phyloP scores from a whole-genome alignment of 2,113 vertebrate genomes.

The Ceuthmochares aereus region DNA sequence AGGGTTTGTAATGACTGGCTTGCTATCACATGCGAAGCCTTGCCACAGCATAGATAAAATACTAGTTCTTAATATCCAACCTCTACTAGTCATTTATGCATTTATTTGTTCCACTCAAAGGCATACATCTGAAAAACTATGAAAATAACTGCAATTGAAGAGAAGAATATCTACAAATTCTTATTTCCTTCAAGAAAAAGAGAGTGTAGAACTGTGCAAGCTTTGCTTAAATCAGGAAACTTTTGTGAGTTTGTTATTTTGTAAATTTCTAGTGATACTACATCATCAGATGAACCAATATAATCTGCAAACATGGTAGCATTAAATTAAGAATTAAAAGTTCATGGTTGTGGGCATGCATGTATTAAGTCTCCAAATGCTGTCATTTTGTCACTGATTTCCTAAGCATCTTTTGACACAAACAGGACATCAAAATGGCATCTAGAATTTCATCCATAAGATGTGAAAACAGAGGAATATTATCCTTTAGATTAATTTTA shows the following conservation, averaged over 20 bases:
- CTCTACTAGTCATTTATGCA: not conserved
- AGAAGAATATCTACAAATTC: not conserved
- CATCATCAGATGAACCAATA: not conserved
- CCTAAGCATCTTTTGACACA: not conserved
- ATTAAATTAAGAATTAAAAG: not conserved
- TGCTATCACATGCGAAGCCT: not conserved
- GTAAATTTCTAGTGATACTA: not conserved
- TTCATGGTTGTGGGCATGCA: not conserved
- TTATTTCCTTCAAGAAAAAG: not conserved
- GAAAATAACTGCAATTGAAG: not conserved
- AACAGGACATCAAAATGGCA: not conserved
- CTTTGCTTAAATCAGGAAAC: not conserved
- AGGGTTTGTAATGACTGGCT: not conserved
- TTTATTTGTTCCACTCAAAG: not conserved
- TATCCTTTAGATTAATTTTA: not conserved
- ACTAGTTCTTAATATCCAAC: not conserved
- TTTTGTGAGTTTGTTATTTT: not conserved
- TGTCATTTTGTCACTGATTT: not conserved
- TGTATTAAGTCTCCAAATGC: not conserved
- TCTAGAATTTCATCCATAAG: not conserved
- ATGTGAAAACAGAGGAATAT: not conserved
- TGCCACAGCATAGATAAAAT: not conserved
- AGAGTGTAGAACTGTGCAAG: not conserved
- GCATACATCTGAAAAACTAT: not conserved
- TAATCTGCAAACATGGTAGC: not conserved